Base-by-base conservation (phyloP, 2,113 vertebrate genomes). In the Recurvirostra avosetta region DNA sequence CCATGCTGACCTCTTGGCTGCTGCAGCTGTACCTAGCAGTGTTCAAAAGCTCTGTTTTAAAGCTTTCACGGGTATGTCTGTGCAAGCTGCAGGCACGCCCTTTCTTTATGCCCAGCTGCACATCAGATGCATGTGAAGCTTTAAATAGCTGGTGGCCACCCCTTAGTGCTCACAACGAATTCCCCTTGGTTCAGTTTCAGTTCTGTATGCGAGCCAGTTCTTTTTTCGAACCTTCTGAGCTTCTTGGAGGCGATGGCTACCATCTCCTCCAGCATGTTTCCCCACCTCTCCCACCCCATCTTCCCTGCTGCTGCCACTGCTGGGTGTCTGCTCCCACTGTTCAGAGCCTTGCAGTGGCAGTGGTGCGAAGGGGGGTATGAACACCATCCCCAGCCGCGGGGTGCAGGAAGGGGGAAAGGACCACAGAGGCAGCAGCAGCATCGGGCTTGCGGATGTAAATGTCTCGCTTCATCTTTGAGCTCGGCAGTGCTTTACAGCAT, bases 101-200 rank as follows among this genome's bases (percentile, higher is more conserved):
- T 3, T 66, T 26, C 52, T 62, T 11, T 45, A 6, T 62, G 43
- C 59, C 70, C 95, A 94, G 92, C 81, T 96, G 95, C 86, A 55
- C 41, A 16, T 83, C 53, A 49, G 73, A 68, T 34, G 38, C 76
- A 27, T 49, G 25, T 27, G 68, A 63, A 84, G 56, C 73, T 94
- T 82, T 89, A 94, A 91, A 94, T 94, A 96, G 85, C 87, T 61
- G 50, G 25, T 75, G 63, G 55, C 50, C 75, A 30, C 49, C 26
- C 1, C 67, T 21, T 55, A 2, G 27, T 9, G 27, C 36, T 25
- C 43, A 6, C 40, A n/a, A 73, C 7, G 11, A 86, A 15, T 91
- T 95, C 77, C 73, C 67, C 53, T 47, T 43, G 53, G 15, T 50
- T 53, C 70, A 47, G 66, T 97, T 97, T 97, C 96, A 38, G 58